Conservation (phyloP, 1,140 invertebrate genomes). For the Leptinotarsa undecemlineata region DNA sequence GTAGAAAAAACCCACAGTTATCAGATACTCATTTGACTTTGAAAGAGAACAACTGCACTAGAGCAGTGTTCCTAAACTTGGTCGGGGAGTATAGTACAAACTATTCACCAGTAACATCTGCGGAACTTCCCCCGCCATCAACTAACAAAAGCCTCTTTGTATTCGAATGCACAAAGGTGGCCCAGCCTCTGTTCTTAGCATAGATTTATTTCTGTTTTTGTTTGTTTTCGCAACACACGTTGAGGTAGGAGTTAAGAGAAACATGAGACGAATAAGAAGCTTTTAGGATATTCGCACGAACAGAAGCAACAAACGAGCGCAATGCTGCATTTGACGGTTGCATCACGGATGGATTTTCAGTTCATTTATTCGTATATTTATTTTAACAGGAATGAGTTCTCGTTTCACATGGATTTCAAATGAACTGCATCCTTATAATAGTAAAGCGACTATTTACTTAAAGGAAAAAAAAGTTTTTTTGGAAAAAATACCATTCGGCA, state of each 20-base stretch:
- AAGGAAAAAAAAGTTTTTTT: too few species aligned
- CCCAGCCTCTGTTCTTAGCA: background rate
- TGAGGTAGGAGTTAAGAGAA: conserved; percentile 7
- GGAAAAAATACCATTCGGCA: too few species aligned
- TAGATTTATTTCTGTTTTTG: conserved; percentile 9
- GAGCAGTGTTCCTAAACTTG: background rate
- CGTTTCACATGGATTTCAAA: too few species aligned
- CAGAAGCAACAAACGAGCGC: background rate
- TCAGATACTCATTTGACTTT: too few species aligned
- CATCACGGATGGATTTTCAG: too few species aligned
- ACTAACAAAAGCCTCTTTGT: conserved; percentile 5
- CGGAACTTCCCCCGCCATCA: background rate
- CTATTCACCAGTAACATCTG: conserved; percentile 3
- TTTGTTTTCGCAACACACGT: conserved; percentile 11
- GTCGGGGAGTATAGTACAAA: background rate
- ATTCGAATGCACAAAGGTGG: conserved; percentile 2
- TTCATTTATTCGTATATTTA: too few species aligned
- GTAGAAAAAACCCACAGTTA: too few species aligned
- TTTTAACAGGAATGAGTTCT: too few species aligned
- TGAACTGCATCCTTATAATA: too few species aligned
- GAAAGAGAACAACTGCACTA: too few species aligned
- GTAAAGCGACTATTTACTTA: too few species aligned
- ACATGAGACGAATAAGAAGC: conserved; percentile 9
- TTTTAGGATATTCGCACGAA: conserved; percentile 3
- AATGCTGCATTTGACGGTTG: background rate